Base-by-base conservation (phyloP, 1,140 invertebrate species). In the Leptopilina boulardi region DNA sequence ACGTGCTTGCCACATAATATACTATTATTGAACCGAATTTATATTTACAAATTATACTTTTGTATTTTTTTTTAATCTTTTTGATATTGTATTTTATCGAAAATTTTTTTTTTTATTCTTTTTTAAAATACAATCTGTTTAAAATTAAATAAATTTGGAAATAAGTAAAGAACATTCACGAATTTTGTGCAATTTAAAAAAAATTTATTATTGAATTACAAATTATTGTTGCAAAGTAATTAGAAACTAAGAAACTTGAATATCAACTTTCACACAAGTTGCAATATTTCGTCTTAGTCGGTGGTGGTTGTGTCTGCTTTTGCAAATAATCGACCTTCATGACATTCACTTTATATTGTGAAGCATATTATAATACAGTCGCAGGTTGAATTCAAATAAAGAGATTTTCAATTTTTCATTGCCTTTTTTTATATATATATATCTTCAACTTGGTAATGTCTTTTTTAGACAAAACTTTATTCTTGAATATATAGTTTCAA, bases 251-350 rank as follows among this genome's bases (percentile, higher is more conserved):
- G 59, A 26, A 59, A 59, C 59, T 66, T 15, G 59, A 66, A 34
- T 66, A 66, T 66, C 59, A 66, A 66, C 59, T 66, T 66, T 66
- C 59, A 66, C 59, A 66, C 23, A 59, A 66, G 59, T 66, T 30
- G 59, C 59, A 66, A 66, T 66, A 66, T 66, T 66, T 66, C 13
- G 59, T 66, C 59, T 26, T 23, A 23, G 59, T 66, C n/a, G 59
- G 21, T 26, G 30, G 11, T 30, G 59, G 21, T 26, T 66, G 11
- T 66, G 34, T 38, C 34, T 66, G 21, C 59, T 13, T 30, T 66
- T 66, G 59, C 59, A 66, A 66, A 66, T 66, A 30, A 30, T 66
- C 59, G 59, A 66, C 59, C 59, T 66, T 66, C 59, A 34, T 30
- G 26, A 18, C 59, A 66, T 66, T 66, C 59, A 66, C 59, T 66